Evolutionary conservation across 2,113 vertebrate genomes (phyloP), one percentile per base, ranked within the genome.

Genomic region (Dunckerocampus dactyliophorus): DNA sequence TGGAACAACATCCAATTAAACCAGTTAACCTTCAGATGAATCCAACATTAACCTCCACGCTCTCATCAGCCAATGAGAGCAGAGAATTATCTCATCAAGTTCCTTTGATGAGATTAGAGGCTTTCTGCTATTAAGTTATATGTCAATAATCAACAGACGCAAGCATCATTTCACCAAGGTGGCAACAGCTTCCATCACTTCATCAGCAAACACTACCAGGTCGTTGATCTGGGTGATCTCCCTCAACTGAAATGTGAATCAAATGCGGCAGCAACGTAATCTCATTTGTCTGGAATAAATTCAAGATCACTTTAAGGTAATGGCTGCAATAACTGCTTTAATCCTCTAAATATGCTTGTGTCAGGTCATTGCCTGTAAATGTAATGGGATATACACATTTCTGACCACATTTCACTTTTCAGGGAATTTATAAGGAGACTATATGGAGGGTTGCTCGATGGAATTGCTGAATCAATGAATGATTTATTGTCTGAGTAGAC

Each of bases 21-120:
- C 34, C 65, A 63, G 63, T 83, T 85, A 81, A 85, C 80, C 80
- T 81, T 81, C 62, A 75, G 39, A 45, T 6, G 39, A 55, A 58
- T 64, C 37, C 19, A 58, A 17, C 50, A 63, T 80, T 73, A 82
- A 80, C 72, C 74, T 67, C 24, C 12, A 1, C 0, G 21, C 65
- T 43, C 54, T 47, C 48, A 59, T 52, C 75, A 57, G 48, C 72
- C 74, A 67, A 43, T 21, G 21, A 74, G 45, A 20, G 31, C 12
- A 17, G 12, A 46, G 28, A 59, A 61, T 62, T 63, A 79, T 61
- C 67, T 79, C 55, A 79, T 81, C 72, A 76, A 60, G 22, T 50
- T 52, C 4, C 20, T 58, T 28, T 69, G 55, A 74, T 65, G 31
- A 65, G 71, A 71, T 80, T 56, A 68, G 48, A 22, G 42, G 64